Evolutionary conservation across 2,888 invertebrate species (phyloP).

Genomic region (Cyclophora punctaria): DNA sequence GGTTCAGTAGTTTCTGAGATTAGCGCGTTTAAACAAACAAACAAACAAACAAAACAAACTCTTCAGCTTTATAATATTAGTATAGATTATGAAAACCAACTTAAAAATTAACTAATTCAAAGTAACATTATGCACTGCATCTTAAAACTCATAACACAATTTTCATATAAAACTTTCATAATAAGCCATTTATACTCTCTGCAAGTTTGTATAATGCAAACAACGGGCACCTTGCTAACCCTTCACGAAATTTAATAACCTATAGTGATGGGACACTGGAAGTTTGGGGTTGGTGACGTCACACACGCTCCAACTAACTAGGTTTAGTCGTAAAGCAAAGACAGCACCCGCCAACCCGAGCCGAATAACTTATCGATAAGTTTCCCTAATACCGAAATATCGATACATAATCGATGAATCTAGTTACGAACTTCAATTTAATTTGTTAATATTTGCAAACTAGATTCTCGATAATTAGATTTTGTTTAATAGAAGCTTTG

Average conservation of each 20-base stretch:
- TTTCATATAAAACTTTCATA: no score
- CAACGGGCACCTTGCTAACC: slow-evolving; percentile 7
- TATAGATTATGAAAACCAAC: no score
- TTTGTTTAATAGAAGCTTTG: slow-evolving; percentile 10
- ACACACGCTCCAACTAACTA: slow-evolving; percentile 33
- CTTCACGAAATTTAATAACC: slow-evolving; percentile 36
- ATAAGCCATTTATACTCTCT: no score
- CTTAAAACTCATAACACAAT: no score
- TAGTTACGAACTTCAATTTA: slow-evolving; percentile 23
- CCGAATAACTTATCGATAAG: slow-evolving; percentile 37
- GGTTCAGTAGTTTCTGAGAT: no score
- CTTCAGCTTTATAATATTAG: no score
- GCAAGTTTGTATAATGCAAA: no score
- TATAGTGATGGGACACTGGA: slow-evolving; percentile 21
- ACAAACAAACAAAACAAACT: no score
- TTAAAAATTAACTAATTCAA: no score
- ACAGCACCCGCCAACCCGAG: slow-evolving; percentile 15
- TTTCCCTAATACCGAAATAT: slow-evolving; percentile 18
- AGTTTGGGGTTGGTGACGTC: slow-evolving; percentile 33
- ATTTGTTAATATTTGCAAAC: slow-evolving; percentile 28
- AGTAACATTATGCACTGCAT: no score
- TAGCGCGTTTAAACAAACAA: no score
- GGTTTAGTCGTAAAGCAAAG: slow-evolving; percentile 40
- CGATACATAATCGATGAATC: slow-evolving; percentile 29
- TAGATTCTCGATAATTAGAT: slow-evolving; percentile 14